Evolutionary conservation across 1,140 invertebrate species (phyloP), one percentile per base, ranked within the genome.

Genomic region (Phocides pigmalion): DNA sequence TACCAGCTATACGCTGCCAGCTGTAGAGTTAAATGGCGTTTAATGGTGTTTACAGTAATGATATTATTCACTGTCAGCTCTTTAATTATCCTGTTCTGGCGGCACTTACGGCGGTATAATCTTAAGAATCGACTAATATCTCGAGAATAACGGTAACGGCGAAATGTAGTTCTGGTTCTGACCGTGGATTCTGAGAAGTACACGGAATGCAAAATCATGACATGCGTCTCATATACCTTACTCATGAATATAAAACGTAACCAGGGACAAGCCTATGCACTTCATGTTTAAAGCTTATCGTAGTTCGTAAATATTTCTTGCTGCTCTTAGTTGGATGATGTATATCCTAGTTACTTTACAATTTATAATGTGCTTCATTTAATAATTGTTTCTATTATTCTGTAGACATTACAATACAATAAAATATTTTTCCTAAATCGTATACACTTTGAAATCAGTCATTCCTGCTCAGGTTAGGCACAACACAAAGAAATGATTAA

Each of bases 151-250:
- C 73, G 67, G 70, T 46, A 68, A 49, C 35, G 22, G 39, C 17
- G 32, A 66, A 67, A 72, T 67, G 66, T 39, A 28, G 70, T 65
- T 46, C 64, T 61, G 58, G 70, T 65, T 46, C 64, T 61, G 58
- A 67, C 68, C 50, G 62, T 22, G 56, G 42, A 76, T 79, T 84
- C 82, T 70, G 56, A 79, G 78, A 82, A 82, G 61, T 72, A 77
- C 71, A 70, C 72, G 76, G 80, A 81, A 84, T 84, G 80, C 76
- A 73, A 80, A 78, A 81, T 82, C 75, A 77, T 73, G 76, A 75
- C 79, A 74, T 68, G 64, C 70, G 64, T 70, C 74, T 64, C 72
- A 65, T 71, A 73, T 72, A 64, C 53, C 12, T 25, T 42, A 51
- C 70, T 70, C 70, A 75, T 78, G 78, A 84, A 82, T 82, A 81